These are phyloP conservation scores for Melopsittacus undulatus DNA, from an alignment of 2,797 vertebrate genomes.

Conservation along the genomic window DNA sequence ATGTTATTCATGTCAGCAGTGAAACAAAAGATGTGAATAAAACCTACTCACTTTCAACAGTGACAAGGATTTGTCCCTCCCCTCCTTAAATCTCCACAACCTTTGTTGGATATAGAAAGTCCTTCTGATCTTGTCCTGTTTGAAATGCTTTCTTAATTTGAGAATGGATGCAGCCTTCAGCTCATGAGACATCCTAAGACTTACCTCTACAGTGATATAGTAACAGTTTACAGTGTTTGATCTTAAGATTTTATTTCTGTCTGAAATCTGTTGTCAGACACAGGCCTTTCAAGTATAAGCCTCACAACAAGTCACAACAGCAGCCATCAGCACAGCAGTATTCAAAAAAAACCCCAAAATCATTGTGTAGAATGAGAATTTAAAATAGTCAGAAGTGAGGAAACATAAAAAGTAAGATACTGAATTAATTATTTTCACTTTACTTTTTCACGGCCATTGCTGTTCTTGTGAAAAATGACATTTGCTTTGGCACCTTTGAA, in stretches of 20 bases:
- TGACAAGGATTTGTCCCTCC: neutral
- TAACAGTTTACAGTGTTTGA: neutral
- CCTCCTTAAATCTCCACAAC: neutral
- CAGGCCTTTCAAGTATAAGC: neutral
- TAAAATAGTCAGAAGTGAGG: neutral
- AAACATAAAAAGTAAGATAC: neutral
- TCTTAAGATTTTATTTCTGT: neutral
- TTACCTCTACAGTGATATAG: neutral
- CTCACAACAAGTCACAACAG: neutral
- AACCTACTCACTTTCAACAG: neutral
- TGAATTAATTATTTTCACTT: neutral
- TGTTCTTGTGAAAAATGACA: neutral
- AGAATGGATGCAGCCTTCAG: neutral
- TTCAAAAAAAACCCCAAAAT: neutral
- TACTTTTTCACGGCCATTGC: neutral
- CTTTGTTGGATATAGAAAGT: neutral
- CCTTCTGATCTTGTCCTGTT: neutral
- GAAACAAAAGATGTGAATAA: neutral
- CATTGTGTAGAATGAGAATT: neutral
- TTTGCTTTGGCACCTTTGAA: neutral
- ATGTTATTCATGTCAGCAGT: neutral
- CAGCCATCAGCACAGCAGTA: neutral
- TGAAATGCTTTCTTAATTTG: neutral
- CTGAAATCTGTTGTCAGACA: neutral
- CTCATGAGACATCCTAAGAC: neutral